Evolutionary conservation across 2,888 invertebrate species (phyloP), one percentile per base, ranked within the genome.

Genomic region (Onthophagus sagittarius): DNA sequence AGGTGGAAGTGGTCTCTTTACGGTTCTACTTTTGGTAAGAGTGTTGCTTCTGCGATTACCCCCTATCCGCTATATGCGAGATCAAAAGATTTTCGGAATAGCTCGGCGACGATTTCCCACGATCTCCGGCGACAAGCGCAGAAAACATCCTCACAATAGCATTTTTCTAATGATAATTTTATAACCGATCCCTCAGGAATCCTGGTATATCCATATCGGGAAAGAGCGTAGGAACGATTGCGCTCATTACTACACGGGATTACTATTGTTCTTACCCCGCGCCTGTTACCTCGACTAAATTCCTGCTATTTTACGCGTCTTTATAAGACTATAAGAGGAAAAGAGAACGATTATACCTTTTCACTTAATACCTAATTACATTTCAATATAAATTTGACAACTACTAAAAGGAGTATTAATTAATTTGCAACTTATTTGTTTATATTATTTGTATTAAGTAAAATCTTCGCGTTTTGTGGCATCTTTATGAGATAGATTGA

Each of bases 81-180:
- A 67, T 62, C 72, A 67, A 67, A 23, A 72, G 73, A 76, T 76
- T 76, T 75, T 75, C 72, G 75, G 74, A 76, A 76, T 76, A 72
- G 71, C 71, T 71, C 71, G 33, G 70, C 71, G 63, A 67, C 74
- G 74, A 75, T 76, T 76, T 76, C 76, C 76, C 76, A 76, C 76
- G 76, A 76, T 74, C 63, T 70, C 72, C 72, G 70, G 64, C 73
- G 67, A 77, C 75, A 75, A 76, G 76, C 73, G 73, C 73, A 76
- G 76, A 74, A 77, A 79, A 79, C 78, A 77, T 77, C 75, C 74
- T 77, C 75, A 76, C 76, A 77, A 77, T 79, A 76, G 76, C 76
- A 78, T 78, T 79, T 80, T 80, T 79, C 79, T 77, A 78, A 79
- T 77, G 79, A 78, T 79, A 77, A 79, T 80, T 80, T 80, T 79